phyloP scores from a whole-genome alignment of 1,140 invertebrate genomes.

The Copidosoma floridanum region DNA sequence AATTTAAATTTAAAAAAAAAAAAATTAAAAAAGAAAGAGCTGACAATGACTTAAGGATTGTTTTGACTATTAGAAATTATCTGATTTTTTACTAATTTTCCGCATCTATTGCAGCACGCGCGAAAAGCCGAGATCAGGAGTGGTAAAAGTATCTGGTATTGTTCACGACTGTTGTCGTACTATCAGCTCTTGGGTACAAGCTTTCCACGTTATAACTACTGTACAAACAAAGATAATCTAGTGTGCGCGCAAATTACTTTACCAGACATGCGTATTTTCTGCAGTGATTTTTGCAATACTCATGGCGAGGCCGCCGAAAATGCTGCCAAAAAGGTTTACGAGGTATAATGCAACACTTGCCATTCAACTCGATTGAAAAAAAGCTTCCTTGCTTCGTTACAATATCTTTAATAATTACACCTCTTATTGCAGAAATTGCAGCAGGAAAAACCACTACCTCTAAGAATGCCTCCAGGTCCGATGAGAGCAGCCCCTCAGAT shows the following conservation, averaged over 20 bases:
- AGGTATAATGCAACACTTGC: conserved; percentile 33
- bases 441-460: too few species aligned
- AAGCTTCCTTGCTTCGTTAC: too few species aligned
- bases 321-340: conserved; percentile 47
- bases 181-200: conserved; percentile 47
- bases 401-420: not conserved
- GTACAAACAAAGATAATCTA: conserved; percentile 35
- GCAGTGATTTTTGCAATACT: conserved; percentile 40
- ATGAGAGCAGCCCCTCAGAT: not conserved
- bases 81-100: too few species aligned
- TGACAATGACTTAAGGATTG: not conserved
- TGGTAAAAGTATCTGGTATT: conserved; percentile 38
- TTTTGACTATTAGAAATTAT: not conserved
- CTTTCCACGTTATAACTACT: conserved; percentile 52
- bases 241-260: conserved; percentile 48
- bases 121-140: conserved; percentile 37
- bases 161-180: conserved; percentile 46
- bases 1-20: too few species aligned
- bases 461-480: too few species aligned
- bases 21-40: too few species aligned
- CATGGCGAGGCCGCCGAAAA: conserved; percentile 51
- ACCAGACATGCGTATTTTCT: conserved; percentile 44
- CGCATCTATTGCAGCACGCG: conserved; percentile 41
- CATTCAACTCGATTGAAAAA: too few species aligned
- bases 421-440: conserved; percentile 32